Evolutionary conservation across 2,888 invertebrate species (phyloP), one percentile per base, ranked within the genome.

Genomic region (Hydropsyche betteni): DNA sequence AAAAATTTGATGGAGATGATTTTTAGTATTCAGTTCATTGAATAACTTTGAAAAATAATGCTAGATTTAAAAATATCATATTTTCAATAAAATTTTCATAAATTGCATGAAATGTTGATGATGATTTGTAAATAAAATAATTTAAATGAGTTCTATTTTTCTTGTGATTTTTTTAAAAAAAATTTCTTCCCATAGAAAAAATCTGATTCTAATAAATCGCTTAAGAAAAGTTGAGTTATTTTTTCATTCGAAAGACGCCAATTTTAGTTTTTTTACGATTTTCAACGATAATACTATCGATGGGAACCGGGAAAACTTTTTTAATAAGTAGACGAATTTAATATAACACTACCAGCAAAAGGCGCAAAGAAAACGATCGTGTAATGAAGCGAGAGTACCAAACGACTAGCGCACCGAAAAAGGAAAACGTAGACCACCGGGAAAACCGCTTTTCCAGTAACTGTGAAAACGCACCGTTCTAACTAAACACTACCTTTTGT

Each of bases 271-370:
- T n/a, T 14, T 10, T 55, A 55, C 4, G 6, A 55, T 55, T 33
- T 16, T 61, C 6, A 10, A 2, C 12, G 16, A 16, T 61, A 61
- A 51, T 51, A 51, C 10, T 24, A 16, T 61, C 5, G 16, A 10
- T 7, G 24, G 6, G 33, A 10, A 5, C 2, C n/a, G 16, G 44
- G 50, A 10, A 14, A 71, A 71, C 55, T 71, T 71, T 71, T 71
- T 71, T 71, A 71, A 55, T 71, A 71, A 71, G 71, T 24, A 24
- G 55, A 55, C 53, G 55, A 55, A 55, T 71, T 71, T 71, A 71
- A 71, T 71, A 24, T 24, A 71, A 71, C 71, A 55, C 12, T n/a
- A 34, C 38, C 53, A 24, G 61, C 10, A 61, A 61, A 24, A 24
- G 24, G 8, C 61, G 53, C n/a, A 61, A 61, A 8, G 16, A 24